A percentile compares a stretch with the other conserved stretches of the same genome.
Evolutionary conservation across 53 echinoderm and acorn worm genomes (phyloP).

Genomic region (Actinopyga echinites): DNA sequence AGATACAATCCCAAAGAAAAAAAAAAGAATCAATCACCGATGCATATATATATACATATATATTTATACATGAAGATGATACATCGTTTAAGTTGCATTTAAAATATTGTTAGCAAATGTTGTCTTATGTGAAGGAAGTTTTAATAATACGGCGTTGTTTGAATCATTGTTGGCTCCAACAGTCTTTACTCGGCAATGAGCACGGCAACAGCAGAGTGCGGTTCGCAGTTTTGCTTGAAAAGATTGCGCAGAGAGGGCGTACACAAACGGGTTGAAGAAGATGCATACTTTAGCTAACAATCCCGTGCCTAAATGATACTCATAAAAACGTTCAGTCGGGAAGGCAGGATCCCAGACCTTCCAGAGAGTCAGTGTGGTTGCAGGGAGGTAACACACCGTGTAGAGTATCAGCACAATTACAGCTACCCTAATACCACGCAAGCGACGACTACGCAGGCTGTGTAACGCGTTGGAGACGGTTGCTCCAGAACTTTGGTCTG

Average conservation of each 20-base stretch:
- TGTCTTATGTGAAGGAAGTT: too few relatives aligned
- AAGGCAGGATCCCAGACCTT: not conserved
- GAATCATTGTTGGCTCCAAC: too few relatives aligned
- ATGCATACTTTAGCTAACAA: not conserved
- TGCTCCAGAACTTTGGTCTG: not conserved
- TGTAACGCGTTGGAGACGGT: not conserved
- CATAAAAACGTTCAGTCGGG: not conserved
- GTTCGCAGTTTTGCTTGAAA: slow-evolving; percentile 3
- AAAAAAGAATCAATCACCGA: too few relatives aligned
- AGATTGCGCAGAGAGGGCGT: not conserved
- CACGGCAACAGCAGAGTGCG: not conserved
- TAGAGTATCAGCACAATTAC: not conserved
- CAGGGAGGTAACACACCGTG: not conserved
- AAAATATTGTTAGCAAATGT: too few relatives aligned
- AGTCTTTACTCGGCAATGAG: not conserved
- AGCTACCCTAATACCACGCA: slow-evolving; percentile 2
- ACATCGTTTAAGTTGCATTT: too few relatives aligned
- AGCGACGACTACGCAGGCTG: slow-evolving; percentile 2
- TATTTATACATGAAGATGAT: too few relatives aligned
- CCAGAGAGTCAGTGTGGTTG: not conserved
- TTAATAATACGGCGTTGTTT: too few relatives aligned
- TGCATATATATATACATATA: too few relatives aligned
- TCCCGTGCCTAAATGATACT: slow-evolving; percentile 10
- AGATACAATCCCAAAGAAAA: too few relatives aligned
- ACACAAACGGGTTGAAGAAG: not conserved